Base-by-base conservation (phyloP, 2,113 vertebrate species). In the Vidua chalybeata region DNA sequence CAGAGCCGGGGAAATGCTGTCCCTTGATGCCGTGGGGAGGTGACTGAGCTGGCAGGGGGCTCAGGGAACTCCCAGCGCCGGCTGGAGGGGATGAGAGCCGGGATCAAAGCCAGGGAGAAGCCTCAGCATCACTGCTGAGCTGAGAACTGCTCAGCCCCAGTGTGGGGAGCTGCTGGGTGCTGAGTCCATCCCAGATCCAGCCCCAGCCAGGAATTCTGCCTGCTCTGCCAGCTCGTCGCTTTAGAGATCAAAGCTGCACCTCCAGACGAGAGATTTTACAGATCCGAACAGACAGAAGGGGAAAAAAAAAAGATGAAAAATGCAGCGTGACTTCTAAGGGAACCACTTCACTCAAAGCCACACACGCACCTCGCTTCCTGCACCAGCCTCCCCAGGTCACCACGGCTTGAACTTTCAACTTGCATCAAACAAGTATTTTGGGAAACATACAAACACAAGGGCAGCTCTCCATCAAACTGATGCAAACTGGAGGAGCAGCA, bases 171-270 rank as follows among this genome's bases (percentile, higher is more conserved):
- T 58, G 79, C 71, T 31, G 68, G 82, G 31, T 22, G 72, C 84
- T 66, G 7, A 45, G 89, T 33, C 51, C 19, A 1, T 1, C 17
- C 1, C 31, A 64, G 58, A 71, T 12, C 45, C 51, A 52, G 51
- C 15, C 33, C n/a, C 78, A 33, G 59, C 54, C 24, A 13, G 77
- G 67, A 89, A 56, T 81, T n/a, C 35, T 48, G 49, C 74, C 87
- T 15, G 46, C 83, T 59, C 1, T 9, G 52, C 45, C 0, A 0
- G 37, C 82, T 66, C 46, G 2, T 21, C 15, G 0, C 94, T 61
- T 74, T 54, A 84, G n/a, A 95, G 85, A 95, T 93, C 92, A 96
- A 96, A 96, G 96, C 73, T 64, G 64, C 88, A 78, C 58, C 93
- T 96, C 83, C 92, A 86, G 83, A 21, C 69, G 41, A 73, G 55